Conservation (phyloP, 1,140 invertebrate species). For the Penaeus vannamei region DNA sequence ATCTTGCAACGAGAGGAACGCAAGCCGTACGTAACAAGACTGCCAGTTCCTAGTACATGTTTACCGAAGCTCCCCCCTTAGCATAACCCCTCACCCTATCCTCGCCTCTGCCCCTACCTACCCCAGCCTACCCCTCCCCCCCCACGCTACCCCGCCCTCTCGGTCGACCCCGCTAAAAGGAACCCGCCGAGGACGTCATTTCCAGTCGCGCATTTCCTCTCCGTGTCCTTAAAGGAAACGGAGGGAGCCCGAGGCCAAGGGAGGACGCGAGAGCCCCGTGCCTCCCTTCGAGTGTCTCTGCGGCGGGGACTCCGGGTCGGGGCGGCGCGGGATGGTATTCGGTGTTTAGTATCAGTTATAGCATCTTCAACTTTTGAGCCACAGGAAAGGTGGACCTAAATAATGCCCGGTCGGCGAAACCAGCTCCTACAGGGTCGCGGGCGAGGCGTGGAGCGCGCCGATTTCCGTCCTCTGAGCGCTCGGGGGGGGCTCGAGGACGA, state of each 20-base stretch:
- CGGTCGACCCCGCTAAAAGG: slow-evolving; percentile 31
- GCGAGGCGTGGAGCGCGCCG: neutral
- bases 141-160: no score
- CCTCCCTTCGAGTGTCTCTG: neutral
- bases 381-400: slow-evolving; percentile 43
- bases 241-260: no score
- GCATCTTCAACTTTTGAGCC: slow-evolving; percentile 26
- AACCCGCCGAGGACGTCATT: slow-evolving; percentile 31
- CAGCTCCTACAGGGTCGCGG: slow-evolving; percentile 36
- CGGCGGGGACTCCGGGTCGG: neutral
- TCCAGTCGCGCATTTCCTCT: slow-evolving; percentile 37
- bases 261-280: neutral
- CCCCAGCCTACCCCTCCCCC: no score
- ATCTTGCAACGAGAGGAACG: neutral
- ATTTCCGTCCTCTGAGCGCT: neutral
- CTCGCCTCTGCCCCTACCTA: no score
- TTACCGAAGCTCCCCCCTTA: slow-evolving; percentile 36
- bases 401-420: slow-evolving; percentile 37
- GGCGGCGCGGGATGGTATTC: neutral
- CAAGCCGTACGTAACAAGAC: slow-evolving; percentile 29
- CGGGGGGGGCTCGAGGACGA: no score
- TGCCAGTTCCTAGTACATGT: slow-evolving; percentile 20
- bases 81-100: no score
- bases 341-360: slow-evolving; percentile 40
- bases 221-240: neutral